phyloP scores from a whole-genome alignment of 2,888 invertebrate genomes.

The Nomada hirtipes region DNA sequence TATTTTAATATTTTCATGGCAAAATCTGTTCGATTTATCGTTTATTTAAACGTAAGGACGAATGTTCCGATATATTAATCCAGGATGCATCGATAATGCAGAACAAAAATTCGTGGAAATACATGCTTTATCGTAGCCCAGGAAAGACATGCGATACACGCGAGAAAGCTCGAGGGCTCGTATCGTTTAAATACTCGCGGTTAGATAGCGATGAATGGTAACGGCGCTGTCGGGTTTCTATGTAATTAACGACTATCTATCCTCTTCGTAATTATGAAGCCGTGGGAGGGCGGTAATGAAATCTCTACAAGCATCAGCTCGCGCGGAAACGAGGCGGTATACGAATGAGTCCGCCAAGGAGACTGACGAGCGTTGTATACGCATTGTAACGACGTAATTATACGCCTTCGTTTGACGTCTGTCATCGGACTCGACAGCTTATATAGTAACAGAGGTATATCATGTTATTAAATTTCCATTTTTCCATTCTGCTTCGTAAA shows the following conservation, averaged over 20 bases:
- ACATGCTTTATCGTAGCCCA: constrained; percentile 17
- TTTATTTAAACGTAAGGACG: background rate
- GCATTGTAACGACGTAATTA: constrained; percentile 53
- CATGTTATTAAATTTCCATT: background rate
- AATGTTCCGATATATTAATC: no score
- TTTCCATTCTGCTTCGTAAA: background rate
- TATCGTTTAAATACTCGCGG: constrained; percentile 15
- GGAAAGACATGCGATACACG: constrained; percentile 1
- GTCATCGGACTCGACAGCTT: constrained; percentile 29
- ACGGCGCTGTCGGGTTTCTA: constrained; percentile 22
- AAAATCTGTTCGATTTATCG: background rate
- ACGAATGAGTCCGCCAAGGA: constrained; percentile 43
- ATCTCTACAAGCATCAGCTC: constrained; percentile 54
- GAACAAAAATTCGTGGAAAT: background rate
- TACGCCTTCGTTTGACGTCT: constrained; percentile 36
- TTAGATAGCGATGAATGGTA: constrained; percentile 42
- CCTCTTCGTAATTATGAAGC: constrained; percentile 46
- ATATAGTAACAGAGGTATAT: background rate
- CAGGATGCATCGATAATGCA: background rate
- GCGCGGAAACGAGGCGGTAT: constrained; percentile 32
- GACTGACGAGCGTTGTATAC: constrained; percentile 50
- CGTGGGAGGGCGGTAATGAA: constrained; percentile 50
- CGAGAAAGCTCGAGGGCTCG: background rate
- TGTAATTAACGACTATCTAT: constrained; percentile 63
- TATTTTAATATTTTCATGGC: background rate